A percentile compares a stretch with the other conserved stretches of the same genome.
Evolutionary conservation across 2,888 invertebrate species (phyloP).

Genomic region (Drosophila setosimentum): DNA sequence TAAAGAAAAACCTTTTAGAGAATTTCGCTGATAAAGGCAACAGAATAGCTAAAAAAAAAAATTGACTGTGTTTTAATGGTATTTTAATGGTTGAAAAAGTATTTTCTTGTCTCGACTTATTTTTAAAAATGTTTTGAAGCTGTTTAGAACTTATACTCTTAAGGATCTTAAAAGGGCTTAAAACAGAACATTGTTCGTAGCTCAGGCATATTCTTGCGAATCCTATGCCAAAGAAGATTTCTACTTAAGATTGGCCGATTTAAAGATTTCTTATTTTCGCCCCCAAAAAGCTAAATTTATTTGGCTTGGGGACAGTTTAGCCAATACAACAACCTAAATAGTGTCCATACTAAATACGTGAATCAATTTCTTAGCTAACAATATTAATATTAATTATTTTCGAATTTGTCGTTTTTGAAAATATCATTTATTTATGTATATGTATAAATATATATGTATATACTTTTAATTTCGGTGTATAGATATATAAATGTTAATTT

Average conservation of each 20-base stretch:
- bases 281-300: not conserved
- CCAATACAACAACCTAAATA: not conserved
- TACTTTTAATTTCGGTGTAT: slow-evolving; percentile 55
- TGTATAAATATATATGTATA: slow-evolving; percentile 44
- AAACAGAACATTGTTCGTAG: too few relatives aligned
- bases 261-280: not conserved
- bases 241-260: too few relatives aligned
- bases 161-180: too few relatives aligned
- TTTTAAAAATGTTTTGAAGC: not conserved
- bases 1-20: slow-evolving; percentile 79
- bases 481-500: slow-evolving; percentile 55
- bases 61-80: slow-evolving; percentile 7
- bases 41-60: slow-evolving; percentile 67
- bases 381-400: not conserved
- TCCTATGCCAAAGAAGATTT: too few relatives aligned
- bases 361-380: not conserved
- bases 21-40: slow-evolving; percentile 80
- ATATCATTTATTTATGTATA: slow-evolving; percentile 14
- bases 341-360: not conserved
- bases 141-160: too few relatives aligned
- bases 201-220: too few relatives aligned
- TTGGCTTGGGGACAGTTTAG: not conserved
- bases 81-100: not conserved
- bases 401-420: not conserved
- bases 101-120: not conserved